Conservation (phyloP, 1,140 invertebrate species). For the Dinoponera quadriceps region DNA sequence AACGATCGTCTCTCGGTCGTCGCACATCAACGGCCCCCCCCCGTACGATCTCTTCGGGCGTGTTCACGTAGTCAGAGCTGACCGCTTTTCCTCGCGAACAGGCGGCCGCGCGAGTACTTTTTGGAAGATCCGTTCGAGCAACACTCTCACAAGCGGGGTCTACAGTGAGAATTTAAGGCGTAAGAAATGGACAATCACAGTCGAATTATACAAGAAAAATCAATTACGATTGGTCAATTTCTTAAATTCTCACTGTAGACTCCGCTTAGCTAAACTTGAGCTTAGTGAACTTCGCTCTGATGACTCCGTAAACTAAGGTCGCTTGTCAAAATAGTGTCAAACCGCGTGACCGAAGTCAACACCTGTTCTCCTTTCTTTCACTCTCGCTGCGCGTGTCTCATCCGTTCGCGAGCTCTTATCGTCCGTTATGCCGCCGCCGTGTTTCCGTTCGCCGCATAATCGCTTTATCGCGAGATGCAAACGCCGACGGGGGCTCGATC, state of each 20-base stretch:
- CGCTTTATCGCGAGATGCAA: background rate
- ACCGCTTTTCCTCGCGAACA: slow-evolving; percentile 25
- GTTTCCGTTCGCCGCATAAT: background rate
- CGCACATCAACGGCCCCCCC: slow-evolving; percentile 14
- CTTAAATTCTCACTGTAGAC: no score
- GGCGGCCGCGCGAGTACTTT: background rate
- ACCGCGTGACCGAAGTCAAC: slow-evolving; percentile 59
- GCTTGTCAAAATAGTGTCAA: slow-evolving; percentile 78
- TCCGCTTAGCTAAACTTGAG: no score
- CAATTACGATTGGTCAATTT: no score
- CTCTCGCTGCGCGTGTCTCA: background rate
- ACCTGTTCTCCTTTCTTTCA: slow-evolving; percentile 31
- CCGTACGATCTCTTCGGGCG: slow-evolving; percentile 29
- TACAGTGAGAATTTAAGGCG: no score
- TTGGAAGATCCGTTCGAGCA: no score
- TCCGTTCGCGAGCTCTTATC: slow-evolving; percentile 16
- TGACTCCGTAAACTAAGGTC: no score
- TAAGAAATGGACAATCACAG: no score
- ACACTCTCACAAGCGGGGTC: no score
- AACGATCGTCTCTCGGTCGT: no score
- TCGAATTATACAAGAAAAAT: no score
- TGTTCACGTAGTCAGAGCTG: slow-evolving; percentile 22
- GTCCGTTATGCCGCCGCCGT: background rate
- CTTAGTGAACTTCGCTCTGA: no score
- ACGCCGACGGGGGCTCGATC: background rate